Conservation (phyloP, 2,888 invertebrate species). For the Desoria tigrina region DNA sequence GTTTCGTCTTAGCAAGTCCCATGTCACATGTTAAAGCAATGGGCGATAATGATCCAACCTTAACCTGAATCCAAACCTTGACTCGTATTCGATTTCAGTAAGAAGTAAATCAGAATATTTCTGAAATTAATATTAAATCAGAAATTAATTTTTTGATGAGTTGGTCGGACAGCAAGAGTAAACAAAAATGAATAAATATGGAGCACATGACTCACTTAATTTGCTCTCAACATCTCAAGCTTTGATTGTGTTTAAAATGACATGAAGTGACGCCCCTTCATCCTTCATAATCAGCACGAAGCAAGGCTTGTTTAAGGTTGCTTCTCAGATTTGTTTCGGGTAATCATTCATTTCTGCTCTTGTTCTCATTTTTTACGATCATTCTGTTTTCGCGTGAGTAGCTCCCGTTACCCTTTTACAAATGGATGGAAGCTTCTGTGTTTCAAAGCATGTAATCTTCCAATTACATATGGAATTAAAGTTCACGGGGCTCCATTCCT, state of each 20-base stretch:
- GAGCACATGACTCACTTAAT: conserved; percentile 10
- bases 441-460: conserved; percentile 45
- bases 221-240: neutral
- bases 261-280: conserved; percentile 15
- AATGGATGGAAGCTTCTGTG: conserved; percentile 40
- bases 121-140: too few species aligned
- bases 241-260: conserved; percentile 15
- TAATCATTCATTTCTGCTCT: conserved; percentile 13
- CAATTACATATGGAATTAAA: conserved; percentile 46
- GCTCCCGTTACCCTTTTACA: conserved; percentile 16
- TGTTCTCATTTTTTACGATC: conserved; percentile 25
- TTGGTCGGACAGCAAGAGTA: too few species aligned
- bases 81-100: too few species aligned
- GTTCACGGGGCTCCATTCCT: conserved; percentile 28
- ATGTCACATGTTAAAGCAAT: too few species aligned
- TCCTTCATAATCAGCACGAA: conserved; percentile 18
- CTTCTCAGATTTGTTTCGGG: neutral
- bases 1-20: too few species aligned
- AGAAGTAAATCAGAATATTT: too few species aligned
- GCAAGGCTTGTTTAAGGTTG: neutral
- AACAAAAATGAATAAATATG: too few species aligned
- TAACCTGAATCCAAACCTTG: too few species aligned
- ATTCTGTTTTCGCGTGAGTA: conserved; percentile 23
- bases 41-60: too few species aligned
- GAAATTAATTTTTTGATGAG: too few species aligned